Evolutionary conservation across 1,140 invertebrate genomes (phyloP).

Genomic region (Panonychus citri): DNA sequence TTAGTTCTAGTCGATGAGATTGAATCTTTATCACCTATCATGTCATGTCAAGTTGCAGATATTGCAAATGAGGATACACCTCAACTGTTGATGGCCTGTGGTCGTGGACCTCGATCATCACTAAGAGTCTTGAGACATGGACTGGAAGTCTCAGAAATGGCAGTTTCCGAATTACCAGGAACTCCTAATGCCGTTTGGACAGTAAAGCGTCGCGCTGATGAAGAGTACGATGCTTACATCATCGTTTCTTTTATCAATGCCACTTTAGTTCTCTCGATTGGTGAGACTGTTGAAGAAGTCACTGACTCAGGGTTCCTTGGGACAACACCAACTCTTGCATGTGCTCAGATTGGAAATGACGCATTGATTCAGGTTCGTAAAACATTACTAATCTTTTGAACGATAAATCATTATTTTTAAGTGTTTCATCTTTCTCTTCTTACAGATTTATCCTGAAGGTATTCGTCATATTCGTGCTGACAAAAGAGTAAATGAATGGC

Average conservation of each 20-base stretch:
- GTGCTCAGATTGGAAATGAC: slow-evolving; percentile 88
- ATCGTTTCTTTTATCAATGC: slow-evolving; percentile 99
- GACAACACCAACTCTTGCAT: slow-evolving; percentile 88
- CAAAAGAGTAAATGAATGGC: slow-evolving; percentile 97
- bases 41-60: slow-evolving; percentile 50
- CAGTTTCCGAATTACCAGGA: slow-evolving; percentile 91
- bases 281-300: slow-evolving; percentile 99
- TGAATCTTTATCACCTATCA: slow-evolving; percentile 84
- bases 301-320: slow-evolving; percentile 97
- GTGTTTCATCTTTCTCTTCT: slow-evolving; percentile 8
- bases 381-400: slow-evolving; percentile 4
- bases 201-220: slow-evolving; percentile 81
- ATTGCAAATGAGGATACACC: slow-evolving; percentile 91
- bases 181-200: slow-evolving; percentile 99
- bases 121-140: slow-evolving; percentile 83
- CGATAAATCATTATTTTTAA: background rate
- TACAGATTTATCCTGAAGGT: slow-evolving; percentile 80
- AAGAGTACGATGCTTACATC: slow-evolving; percentile 97
- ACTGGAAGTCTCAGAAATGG: slow-evolving; percentile 95
- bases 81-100: slow-evolving; percentile 87
- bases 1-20: slow-evolving; percentile 93
- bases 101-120: slow-evolving; percentile 75
- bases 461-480: slow-evolving; percentile 94
- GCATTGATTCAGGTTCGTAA: slow-evolving; percentile 72
- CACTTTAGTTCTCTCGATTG: slow-evolving; percentile 93